Conservation (phyloP, 23 tunicate species). For the Ascidia mentula region DNA sequence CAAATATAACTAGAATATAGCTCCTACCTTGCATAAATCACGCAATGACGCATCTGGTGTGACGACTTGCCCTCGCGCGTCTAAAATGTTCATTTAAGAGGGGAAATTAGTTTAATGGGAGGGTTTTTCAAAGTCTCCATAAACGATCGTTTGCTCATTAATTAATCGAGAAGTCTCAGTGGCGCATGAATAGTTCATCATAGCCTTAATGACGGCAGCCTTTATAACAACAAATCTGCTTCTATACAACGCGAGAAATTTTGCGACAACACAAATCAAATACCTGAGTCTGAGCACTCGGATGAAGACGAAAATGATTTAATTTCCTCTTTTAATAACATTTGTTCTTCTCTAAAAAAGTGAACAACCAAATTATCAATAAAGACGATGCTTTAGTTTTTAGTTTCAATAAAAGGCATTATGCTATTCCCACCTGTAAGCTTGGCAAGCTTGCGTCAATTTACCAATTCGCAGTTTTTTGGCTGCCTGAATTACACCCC, state of each 20-base stretch:
- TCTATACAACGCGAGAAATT: too few species aligned
- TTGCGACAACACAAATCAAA: too few species aligned
- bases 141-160: not conserved
- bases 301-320: too few species aligned
- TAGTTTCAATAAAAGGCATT: too few species aligned
- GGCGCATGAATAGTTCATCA: too few species aligned
- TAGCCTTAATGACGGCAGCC: too few species aligned
- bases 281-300: too few species aligned
- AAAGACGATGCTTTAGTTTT: too few species aligned
- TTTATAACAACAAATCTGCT: too few species aligned
- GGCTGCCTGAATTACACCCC: slow-evolving; percentile 20
- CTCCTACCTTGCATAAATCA: slow-evolving; percentile 3
- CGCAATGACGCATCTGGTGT: not conserved
- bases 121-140: not conserved
- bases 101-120: slow-evolving; percentile 4
- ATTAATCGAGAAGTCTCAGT: not conserved
- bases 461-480: not conserved
- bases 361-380: too few species aligned
- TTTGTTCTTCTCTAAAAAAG: too few species aligned
- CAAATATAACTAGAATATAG: not conserved
- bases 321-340: too few species aligned
- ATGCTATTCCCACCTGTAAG: not conserved
- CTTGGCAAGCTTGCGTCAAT: not conserved
- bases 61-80: not conserved
- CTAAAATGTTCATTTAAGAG: slow-evolving; percentile 1